A percentile compares a stretch with the other conserved stretches of the same genome.
phyloP scores from a whole-genome alignment of 2,888 invertebrate genomes.

The Dyspetes luteomarginatus region DNA sequence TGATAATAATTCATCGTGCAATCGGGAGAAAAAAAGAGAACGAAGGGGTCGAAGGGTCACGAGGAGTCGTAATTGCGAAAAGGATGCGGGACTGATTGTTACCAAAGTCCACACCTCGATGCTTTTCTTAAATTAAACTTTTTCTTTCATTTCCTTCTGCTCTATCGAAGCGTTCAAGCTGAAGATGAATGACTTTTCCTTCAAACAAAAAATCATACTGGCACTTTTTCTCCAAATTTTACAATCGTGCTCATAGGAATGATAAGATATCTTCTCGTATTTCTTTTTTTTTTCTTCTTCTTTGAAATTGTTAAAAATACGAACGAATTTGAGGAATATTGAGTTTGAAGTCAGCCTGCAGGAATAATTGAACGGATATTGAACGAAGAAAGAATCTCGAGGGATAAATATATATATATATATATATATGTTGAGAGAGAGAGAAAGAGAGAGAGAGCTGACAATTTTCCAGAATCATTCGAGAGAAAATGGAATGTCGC shows the following conservation, averaged over 20 bases:
- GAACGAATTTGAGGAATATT: neutral
- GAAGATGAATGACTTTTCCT: constrained; percentile 7
- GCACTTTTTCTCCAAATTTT: neutral
- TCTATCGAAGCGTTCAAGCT: neutral
- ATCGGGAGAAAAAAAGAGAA: neutral
- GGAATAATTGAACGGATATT: neutral
- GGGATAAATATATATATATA: neutral
- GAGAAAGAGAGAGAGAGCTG: neutral
- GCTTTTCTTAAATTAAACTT: constrained; percentile 18
- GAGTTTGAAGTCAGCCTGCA: neutral
- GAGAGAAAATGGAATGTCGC: neutral
- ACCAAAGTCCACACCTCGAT: neutral
- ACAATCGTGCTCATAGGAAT: neutral
- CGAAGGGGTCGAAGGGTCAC: neutral
- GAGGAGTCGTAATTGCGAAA: neutral
- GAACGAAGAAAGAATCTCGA: neutral
- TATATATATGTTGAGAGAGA: no score
- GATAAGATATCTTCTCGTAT: neutral
- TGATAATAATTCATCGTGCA: neutral
- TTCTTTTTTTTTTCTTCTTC: no score
- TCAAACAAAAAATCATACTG: no score
- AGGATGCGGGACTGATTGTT: constrained; percentile 18
- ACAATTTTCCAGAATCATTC: neutral
- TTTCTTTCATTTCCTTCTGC: neutral
- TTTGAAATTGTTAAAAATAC: neutral